phyloP scores from a whole-genome alignment of 2,113 vertebrate genomes.

The Corythornis cristatus region DNA sequence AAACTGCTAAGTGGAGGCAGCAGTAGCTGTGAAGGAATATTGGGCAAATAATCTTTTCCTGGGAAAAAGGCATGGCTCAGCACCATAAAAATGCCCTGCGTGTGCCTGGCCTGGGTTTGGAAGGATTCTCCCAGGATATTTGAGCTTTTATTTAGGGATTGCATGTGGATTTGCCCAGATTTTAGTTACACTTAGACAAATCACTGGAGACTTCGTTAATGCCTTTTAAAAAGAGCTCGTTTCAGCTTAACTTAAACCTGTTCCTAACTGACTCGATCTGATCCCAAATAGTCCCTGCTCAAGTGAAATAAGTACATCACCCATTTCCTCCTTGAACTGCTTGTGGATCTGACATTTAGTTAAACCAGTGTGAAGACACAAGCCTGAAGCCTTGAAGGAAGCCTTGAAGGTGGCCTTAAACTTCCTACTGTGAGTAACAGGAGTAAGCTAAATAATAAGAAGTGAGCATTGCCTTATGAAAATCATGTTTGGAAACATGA shows the following conservation, averaged over 20 bases:
- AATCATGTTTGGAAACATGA: background rate
- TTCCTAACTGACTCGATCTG: constrained; percentile 6
- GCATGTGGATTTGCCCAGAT: constrained; percentile 2
- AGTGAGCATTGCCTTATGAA: background rate
- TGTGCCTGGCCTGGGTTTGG: background rate
- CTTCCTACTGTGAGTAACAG: background rate
- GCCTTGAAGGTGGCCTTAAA: background rate
- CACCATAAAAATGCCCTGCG: background rate
- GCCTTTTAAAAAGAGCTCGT: background rate
- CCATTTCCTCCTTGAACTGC: background rate
- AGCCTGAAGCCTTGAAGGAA: background rate
- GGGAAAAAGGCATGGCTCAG: background rate
- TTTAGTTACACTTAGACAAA: background rate
- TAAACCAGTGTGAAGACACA: background rate
- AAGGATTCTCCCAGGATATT: background rate
- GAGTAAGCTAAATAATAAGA: background rate
- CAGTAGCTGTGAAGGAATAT: background rate
- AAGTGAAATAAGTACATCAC: background rate
- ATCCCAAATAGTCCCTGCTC: background rate
- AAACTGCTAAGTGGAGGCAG: background rate
- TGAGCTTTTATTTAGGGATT: constrained; percentile 9
- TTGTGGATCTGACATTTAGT: constrained; percentile 20
- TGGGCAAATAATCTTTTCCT: background rate
- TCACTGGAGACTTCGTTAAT: background rate
- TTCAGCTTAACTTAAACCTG: constrained; percentile 19